These are phyloP conservation scores for Oligia fasciuncula DNA, from an alignment of 2,888 invertebrate species.

Conservation along the genomic window DNA sequence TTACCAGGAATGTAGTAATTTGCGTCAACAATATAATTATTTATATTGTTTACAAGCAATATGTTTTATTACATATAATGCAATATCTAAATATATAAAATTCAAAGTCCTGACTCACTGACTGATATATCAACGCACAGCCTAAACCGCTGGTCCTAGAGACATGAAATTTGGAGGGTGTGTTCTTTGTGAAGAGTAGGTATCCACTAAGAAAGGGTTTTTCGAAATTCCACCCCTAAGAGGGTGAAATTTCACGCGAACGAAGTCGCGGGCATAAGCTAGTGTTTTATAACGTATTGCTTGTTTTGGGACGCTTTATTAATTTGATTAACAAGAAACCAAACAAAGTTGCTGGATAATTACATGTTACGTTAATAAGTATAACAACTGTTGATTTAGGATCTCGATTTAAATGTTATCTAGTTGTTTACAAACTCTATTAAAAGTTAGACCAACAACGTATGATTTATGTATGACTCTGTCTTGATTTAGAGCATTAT, in stretches of 20 bases:
- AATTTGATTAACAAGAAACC: neutral
- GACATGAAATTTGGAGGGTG: no score
- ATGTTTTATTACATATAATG: no score
- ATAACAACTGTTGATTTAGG: neutral
- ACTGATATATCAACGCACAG: no score
- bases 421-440: slow-evolving; percentile 22
- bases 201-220: no score
- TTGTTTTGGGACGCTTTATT: neutral
- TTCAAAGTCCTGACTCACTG: no score
- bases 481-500: slow-evolving; percentile 9
- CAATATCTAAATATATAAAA: no score
- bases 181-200: no score
- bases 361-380: neutral
- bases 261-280: no score
- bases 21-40: neutral
- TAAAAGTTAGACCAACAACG: slow-evolving; percentile 30
- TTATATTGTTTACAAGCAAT: no score
- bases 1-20: neutral
- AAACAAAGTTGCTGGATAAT: neutral
- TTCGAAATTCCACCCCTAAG: no score
- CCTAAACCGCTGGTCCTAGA: no score
- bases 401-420: neutral
- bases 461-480: slow-evolving; percentile 13
- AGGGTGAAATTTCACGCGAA: no score
- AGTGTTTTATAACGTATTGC: neutral